These are phyloP conservation scores for Camponotus pennsylvanicus DNA, from an alignment of 1,140 invertebrate species.

Conservation along the genomic window DNA sequence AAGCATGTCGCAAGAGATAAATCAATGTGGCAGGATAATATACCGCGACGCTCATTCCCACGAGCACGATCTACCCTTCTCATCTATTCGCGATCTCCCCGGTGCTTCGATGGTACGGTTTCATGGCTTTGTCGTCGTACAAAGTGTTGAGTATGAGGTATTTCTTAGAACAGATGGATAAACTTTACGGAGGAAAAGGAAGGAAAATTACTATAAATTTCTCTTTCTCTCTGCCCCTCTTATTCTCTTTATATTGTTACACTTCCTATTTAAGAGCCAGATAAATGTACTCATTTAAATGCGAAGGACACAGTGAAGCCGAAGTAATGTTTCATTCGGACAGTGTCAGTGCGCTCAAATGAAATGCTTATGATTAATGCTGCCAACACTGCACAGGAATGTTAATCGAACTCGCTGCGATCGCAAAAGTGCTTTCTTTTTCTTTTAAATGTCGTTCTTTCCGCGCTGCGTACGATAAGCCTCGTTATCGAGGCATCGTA, in stretches of 20 bases:
- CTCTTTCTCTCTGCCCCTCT: not conserved
- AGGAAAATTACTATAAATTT: not conserved
- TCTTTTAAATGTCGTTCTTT: conserved; percentile 22
- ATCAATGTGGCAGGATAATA: conserved; percentile 58
- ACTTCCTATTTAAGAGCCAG: conserved; percentile 9
- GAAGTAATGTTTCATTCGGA: conserved; percentile 51
- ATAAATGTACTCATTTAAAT: conserved; percentile 46
- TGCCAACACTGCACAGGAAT: conserved; percentile 21
- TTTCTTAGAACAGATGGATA: not conserved
- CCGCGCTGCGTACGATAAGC: conserved; percentile 40
- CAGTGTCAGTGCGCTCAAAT: conserved; percentile 17
- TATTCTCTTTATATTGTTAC: not conserved
- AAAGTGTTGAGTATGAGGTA: not conserved
- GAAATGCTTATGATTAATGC: conserved; percentile 61
- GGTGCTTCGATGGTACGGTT: not conserved
- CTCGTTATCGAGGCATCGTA: conserved; percentile 62
- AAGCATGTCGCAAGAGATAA: conserved; percentile 55
- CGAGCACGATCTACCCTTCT: conserved; percentile 8
- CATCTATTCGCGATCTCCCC: not conserved
- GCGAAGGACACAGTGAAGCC: conserved; percentile 27
- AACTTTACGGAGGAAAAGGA: not conserved
- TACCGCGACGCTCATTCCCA: conserved; percentile 29
- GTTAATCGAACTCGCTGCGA: conserved; percentile 38
- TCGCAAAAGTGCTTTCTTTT: conserved; percentile 36
- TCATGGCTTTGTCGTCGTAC: not conserved